Evolutionary conservation across 2,888 invertebrate species (phyloP), one percentile per base, ranked within the genome.

Genomic region (Clitarchus hookeri): DNA sequence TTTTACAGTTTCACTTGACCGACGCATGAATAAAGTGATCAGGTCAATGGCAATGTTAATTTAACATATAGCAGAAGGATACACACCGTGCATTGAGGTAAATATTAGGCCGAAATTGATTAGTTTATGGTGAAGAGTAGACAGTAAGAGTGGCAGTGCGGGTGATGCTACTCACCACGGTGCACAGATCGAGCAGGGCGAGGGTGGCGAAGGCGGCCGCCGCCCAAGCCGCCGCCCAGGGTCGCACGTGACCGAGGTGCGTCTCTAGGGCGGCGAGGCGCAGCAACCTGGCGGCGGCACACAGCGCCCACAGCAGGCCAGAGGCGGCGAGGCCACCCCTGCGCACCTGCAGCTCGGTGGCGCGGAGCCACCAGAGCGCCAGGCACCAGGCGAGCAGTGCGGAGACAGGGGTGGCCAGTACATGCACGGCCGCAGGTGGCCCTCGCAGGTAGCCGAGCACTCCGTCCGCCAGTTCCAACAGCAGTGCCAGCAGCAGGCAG

Each of bases 101-200:
- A 36, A 1, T 36, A 36, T 36, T 3, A 36, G 1, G 36, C 2
- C 36, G 36, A 36, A 36, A 36, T 36, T 36, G 36, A n/a, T n/a
- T n/a, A n/a, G n/a, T n/a, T n/a, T n/a, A n/a, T n/a, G n/a, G n/a
- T n/a, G n/a, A n/a, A n/a, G n/a, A n/a, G n/a, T n/a, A n/a, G n/a
- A n/a, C n/a, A n/a, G n/a, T n/a, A n/a, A n/a, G n/a, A n/a, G n/a
- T n/a, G n/a, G n/a, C n/a, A n/a, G n/a, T n/a, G n/a, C n/a, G n/a
- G n/a, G n/a, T n/a, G n/a, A n/a, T n/a, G n/a, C 36, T 48, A 82
- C 82, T 82, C 82, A 82, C 82, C 82, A 23, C 36, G 13, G 36
- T n/a, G 82, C 44, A n/a, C 6, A 82, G 82, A 36, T 82, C 82
- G 16, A 82, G 16, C 19, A 82, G 3, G 82, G 36, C n/a, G 9